These are phyloP conservation scores for Drosophila pallidifrons DNA, from an alignment of 1,140 invertebrate species.

Conservation along the genomic window DNA sequence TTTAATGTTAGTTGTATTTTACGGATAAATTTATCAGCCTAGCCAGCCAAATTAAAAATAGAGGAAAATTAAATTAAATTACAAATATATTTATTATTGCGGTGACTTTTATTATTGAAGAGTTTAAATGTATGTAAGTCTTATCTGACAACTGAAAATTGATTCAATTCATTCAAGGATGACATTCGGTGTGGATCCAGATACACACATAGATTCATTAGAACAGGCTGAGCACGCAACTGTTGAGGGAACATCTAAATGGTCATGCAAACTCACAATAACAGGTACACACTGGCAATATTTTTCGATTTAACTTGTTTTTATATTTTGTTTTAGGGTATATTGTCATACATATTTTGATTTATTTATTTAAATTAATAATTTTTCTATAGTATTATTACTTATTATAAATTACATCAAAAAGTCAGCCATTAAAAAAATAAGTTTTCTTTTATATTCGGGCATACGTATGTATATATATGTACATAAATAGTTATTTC, in stretches of 20 bases:
- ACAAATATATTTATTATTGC: neutral
- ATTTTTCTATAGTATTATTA: neutral
- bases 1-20: too few species aligned
- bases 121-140: slow-evolving; percentile 11
- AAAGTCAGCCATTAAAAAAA: too few species aligned
- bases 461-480: too few species aligned
- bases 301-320: slow-evolving; percentile 39
- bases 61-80: neutral
- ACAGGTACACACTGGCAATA: slow-evolving; percentile 91
- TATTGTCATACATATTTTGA: slow-evolving; percentile 16
- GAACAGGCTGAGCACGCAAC: slow-evolving; percentile 98
- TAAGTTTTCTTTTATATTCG: too few species aligned
- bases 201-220: slow-evolving; percentile 99
- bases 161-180: slow-evolving; percentile 88
- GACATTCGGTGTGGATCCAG: slow-evolving; percentile 98
- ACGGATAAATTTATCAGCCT: neutral
- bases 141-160: slow-evolving; percentile 44
- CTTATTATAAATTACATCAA: too few species aligned
- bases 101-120: slow-evolving; percentile 5
- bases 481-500: too few species aligned
- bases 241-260: slow-evolving; percentile 99
- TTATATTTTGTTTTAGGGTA: slow-evolving; percentile 9
- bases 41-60: slow-evolving; percentile 1
- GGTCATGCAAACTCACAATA: slow-evolving; percentile 99
- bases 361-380: neutral